Percentiles rank a stretch among this genome's conserved stretches.
These are phyloP conservation scores for Hyphantria cunea DNA, from an alignment of 1,140 invertebrate genomes.

Conservation along the genomic window DNA sequence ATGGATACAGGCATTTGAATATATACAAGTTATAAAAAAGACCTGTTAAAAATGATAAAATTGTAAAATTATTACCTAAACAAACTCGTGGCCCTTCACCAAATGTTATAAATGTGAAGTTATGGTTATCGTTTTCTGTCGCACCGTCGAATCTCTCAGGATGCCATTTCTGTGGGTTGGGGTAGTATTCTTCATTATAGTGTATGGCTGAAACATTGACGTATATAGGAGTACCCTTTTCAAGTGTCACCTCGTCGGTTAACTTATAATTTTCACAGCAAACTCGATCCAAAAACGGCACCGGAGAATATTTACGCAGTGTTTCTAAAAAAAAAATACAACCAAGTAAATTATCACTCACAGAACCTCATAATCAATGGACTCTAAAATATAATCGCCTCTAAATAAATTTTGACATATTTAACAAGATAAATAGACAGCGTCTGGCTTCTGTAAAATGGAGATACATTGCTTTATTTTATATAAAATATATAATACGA, in stretches of 20 bases:
- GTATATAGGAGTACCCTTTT: conserved; percentile 53
- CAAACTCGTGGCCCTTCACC: conserved; percentile 89
- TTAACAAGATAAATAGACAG: too few relatives aligned
- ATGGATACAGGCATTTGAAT: too few relatives aligned
- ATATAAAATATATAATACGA: too few relatives aligned
- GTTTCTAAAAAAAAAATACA: conserved; percentile 71
- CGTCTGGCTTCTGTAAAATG: too few relatives aligned
- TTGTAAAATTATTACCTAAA: conserved; percentile 82
- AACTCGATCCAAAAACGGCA: conserved; percentile 81
- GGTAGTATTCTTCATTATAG: conserved; percentile 83
- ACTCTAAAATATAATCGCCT: too few relatives aligned
- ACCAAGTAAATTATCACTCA: too few relatives aligned
- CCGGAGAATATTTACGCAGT: conserved; percentile 82
- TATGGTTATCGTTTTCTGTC: conserved; percentile 60
- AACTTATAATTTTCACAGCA: conserved; percentile 77
- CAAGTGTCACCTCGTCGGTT: conserved; percentile 71
- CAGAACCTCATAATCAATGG: too few relatives aligned
- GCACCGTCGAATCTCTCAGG: conserved; percentile 84
- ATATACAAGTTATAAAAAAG: too few relatives aligned
- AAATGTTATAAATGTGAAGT: conserved; percentile 88
- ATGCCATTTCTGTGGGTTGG: conserved; percentile 85
- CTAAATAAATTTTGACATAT: too few relatives aligned
- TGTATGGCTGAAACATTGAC: conserved; percentile 70
- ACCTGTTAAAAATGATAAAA: not conserved
- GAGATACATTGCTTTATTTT: too few relatives aligned